Conservation (phyloP, 2,888 invertebrate genomes). For the Xiphydria camelus region DNA sequence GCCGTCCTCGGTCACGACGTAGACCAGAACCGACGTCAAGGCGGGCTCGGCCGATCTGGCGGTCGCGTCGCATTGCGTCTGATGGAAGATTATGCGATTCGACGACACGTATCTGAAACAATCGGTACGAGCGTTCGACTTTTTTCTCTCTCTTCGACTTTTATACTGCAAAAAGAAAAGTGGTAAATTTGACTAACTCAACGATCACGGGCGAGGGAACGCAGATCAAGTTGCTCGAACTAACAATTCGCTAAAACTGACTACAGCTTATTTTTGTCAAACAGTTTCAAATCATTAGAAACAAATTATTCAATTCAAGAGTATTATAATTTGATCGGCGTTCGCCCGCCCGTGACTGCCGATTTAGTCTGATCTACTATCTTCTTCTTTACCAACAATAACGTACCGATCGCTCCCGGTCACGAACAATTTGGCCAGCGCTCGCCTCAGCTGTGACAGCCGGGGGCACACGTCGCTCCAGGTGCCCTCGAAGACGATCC, state of each 20-base stretch:
- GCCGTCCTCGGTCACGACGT: slow-evolving; percentile 45
- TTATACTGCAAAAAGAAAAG: too few relatives aligned
- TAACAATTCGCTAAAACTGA: background rate
- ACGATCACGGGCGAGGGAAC: too few relatives aligned
- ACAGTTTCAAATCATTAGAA: too few relatives aligned
- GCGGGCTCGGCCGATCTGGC: slow-evolving; percentile 17
- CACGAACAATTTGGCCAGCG: slow-evolving; percentile 38
- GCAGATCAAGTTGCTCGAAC: too few relatives aligned
- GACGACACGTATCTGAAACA: slow-evolving; percentile 37
- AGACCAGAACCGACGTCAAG: slow-evolving; percentile 40
- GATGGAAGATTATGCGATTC: slow-evolving; percentile 43
- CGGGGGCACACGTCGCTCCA: slow-evolving; percentile 42
- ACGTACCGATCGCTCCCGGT: slow-evolving; percentile 37
- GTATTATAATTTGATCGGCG: too few relatives aligned
- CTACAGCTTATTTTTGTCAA: too few relatives aligned
- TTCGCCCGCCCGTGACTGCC: too few relatives aligned
- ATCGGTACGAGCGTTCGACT: background rate
- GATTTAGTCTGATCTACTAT: too few relatives aligned
- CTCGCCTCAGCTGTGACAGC: slow-evolving; percentile 31
- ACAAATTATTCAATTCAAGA: too few relatives aligned
- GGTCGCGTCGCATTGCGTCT: slow-evolving; percentile 37
- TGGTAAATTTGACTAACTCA: too few relatives aligned
- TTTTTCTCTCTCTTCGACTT: too few relatives aligned
- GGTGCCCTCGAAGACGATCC: slow-evolving; percentile 43
- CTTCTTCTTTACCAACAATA: too few relatives aligned